Evolutionary conservation across 1,140 invertebrate genomes (phyloP).

Genomic region (Stenopsyche tienmushanensis): DNA sequence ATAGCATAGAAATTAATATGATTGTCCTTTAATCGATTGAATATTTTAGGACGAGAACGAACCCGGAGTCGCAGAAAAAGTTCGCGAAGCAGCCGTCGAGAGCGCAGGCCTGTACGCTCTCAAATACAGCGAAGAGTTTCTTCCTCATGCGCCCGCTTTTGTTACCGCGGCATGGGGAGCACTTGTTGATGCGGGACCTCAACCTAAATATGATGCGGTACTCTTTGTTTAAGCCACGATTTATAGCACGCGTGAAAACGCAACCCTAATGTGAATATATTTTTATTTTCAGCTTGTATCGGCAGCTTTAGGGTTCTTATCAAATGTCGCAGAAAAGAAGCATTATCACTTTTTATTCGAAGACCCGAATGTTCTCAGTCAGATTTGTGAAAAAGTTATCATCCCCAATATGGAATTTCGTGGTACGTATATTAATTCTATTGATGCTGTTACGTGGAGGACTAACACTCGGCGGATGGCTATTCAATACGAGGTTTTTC

Average conservation of each 20-base stretch:
- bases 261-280: background rate
- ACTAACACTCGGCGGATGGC: too few species aligned
- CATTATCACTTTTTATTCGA: conserved; percentile 90
- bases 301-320: conserved; percentile 92
- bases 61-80: conserved; percentile 84
- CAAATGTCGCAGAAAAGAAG: conserved; percentile 87
- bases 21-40: background rate
- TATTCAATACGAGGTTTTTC: too few species aligned
- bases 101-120: conserved; percentile 93
- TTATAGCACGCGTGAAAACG: background rate
- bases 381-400: conserved; percentile 96
- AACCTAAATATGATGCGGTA: conserved; percentile 84
- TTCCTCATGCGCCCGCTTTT: conserved; percentile 82
- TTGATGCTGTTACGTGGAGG: background rate
- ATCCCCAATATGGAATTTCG: conserved; percentile 98
- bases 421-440: conserved; percentile 55
- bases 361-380: conserved; percentile 79
- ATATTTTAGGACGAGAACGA: conserved; percentile 77
- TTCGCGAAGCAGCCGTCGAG: conserved; percentile 94
- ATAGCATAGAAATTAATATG: background rate
- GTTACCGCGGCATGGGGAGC: conserved; percentile 92
- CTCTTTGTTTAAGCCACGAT: conserved; percentile 41
- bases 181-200: conserved; percentile 76
- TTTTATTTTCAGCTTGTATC: conserved; percentile 78
- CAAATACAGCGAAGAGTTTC: conserved; percentile 98